Percentiles rank a stretch among this genome's conserved stretches.
phyloP scores from a whole-genome alignment of 1,140 invertebrate species.

The Lutraria rhynchaena region DNA sequence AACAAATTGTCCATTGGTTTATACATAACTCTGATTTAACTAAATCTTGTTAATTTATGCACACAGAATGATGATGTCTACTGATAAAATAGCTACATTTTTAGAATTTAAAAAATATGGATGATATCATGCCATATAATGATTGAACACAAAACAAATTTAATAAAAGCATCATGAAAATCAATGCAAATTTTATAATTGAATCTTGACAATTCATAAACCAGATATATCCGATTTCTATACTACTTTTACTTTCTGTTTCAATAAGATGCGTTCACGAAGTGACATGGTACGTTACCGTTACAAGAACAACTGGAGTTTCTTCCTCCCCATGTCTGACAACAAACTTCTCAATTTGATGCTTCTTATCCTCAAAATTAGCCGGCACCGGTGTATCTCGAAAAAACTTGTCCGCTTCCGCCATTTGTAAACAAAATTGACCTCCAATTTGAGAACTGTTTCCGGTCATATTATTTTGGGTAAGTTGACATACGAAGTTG shows the following conservation, averaged over 20 bases:
- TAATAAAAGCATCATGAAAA: too few relatives aligned
- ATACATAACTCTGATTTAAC: too few relatives aligned
- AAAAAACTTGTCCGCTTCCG: constrained; percentile 61
- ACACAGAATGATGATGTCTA: too few relatives aligned
- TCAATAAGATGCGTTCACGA: not conserved
- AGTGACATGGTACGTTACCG: constrained; percentile 84
- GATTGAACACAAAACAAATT: too few relatives aligned
- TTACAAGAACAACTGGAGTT: constrained; percentile 89
- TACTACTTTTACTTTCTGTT: not conserved
- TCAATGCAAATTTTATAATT: too few relatives aligned
- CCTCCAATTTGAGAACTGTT: constrained; percentile 18
- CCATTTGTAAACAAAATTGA: constrained; percentile 55
- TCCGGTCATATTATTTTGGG: constrained; percentile 37
- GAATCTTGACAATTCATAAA: too few relatives aligned
- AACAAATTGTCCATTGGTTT: too few relatives aligned
- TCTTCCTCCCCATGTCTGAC: constrained; percentile 85
- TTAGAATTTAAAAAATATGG: too few relatives aligned
- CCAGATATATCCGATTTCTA: not conserved
- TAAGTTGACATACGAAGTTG: not conserved
- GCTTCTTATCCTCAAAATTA: constrained; percentile 88
- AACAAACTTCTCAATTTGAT: constrained; percentile 88
- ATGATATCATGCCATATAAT: too few relatives aligned
- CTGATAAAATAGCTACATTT: too few relatives aligned
- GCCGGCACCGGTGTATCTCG: constrained; percentile 82
- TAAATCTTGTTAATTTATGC: too few relatives aligned